These are phyloP conservation scores for Drosophila dunni DNA, from an alignment of 1,140 invertebrate species.

Conservation along the genomic window DNA sequence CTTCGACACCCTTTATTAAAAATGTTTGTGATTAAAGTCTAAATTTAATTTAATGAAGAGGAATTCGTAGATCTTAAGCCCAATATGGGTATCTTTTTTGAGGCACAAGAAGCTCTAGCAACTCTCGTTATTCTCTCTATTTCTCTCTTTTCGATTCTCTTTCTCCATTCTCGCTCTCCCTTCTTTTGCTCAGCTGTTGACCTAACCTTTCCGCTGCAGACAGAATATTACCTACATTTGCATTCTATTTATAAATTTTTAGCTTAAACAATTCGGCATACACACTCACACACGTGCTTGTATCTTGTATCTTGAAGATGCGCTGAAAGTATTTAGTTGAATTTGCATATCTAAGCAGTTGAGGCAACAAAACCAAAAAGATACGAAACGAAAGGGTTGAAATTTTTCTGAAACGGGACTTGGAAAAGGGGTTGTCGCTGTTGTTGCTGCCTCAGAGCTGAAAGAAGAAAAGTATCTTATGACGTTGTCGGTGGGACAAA, in stretches of 20 bases:
- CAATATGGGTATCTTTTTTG: no score
- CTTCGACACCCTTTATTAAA: no score
- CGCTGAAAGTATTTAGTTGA: constrained; percentile 78
- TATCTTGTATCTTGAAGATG: constrained; percentile 62
- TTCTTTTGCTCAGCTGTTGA: neutral
- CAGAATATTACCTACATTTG: neutral
- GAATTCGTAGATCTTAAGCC: no score
- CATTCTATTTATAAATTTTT: constrained; percentile 10
- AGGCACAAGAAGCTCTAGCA: neutral
- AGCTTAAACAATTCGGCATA: constrained; percentile 8
- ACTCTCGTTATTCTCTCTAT: neutral
- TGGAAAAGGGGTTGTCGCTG: constrained; percentile 8
- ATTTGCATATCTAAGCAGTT: constrained; percentile 83
- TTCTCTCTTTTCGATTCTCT: neutral
- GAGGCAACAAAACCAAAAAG: constrained; percentile 57
- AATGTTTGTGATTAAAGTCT: no score
- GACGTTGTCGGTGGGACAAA: constrained; percentile 64
- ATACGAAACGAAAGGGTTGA: constrained; percentile 39
- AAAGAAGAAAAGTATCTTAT: constrained; percentile 74
- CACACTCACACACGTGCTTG: constrained; percentile 29
- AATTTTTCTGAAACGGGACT: constrained; percentile 16
- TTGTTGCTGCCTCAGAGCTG: constrained; percentile 2
- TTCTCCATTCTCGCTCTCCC: neutral
- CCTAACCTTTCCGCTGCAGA: neutral
- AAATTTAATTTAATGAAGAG: no score